phyloP scores from a whole-genome alignment of 2,888 invertebrate species.

The Tenodera sinensis region DNA sequence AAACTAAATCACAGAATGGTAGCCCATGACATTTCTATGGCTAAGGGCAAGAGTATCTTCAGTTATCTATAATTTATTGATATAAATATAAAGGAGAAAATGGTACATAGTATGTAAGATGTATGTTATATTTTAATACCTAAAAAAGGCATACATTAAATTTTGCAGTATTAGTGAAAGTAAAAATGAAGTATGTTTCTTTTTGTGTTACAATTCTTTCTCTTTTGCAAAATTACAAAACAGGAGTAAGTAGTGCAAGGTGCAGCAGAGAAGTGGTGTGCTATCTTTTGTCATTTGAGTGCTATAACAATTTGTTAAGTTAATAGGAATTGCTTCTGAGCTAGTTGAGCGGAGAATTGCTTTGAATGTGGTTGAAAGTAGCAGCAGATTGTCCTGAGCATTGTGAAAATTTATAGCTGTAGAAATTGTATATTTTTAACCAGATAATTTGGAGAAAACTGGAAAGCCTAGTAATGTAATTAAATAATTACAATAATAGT shows the following conservation, averaged over 20 bases:
- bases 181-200: background rate
- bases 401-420: background rate
- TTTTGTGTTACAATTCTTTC: background rate
- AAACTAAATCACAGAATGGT: background rate
- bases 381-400: background rate
- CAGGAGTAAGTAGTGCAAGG: background rate
- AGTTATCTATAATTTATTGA: constrained; percentile 6
- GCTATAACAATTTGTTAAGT: background rate
- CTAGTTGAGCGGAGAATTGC: background rate
- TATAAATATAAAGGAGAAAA: background rate
- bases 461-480: background rate
- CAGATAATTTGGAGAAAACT: background rate
- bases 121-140: background rate
- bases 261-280: background rate
- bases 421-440: background rate
- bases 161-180: background rate
- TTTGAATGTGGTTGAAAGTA: background rate
- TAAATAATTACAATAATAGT: background rate
- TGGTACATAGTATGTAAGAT: background rate
- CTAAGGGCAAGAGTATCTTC: background rate
- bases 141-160: background rate
- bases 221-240: background rate
- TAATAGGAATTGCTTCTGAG: background rate
- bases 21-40: background rate
- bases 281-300: background rate